Evolutionary conservation across 1,140 invertebrate species (phyloP), one percentile per base, ranked within the genome.

Genomic region (Drosophila kurseongensis): DNA sequence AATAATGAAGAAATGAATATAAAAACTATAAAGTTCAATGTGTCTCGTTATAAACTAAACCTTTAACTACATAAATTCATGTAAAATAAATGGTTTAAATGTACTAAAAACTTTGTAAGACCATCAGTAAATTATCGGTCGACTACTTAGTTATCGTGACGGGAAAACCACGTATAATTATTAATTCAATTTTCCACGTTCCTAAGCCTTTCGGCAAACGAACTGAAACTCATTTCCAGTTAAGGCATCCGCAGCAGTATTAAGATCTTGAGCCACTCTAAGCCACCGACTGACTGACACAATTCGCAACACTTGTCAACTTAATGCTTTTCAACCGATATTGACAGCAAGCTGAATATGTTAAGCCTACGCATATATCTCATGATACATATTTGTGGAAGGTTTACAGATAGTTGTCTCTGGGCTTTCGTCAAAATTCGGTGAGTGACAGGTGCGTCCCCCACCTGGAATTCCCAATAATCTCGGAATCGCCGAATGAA

Each of bases 241-340:
- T 50, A 42, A 58, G 62, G 72, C 73, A 75, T 65, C 63, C 42
- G 29, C 50, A 32, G 13, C 44, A 54, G 54, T 38, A 44, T 69
- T 75, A 82, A 82, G 69, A 74, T 60, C 63, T 82, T 83, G 81
- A 82, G 79, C 79, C 54, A 61, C 58, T 79, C 52, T 73, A 51
- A 71, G 56, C 78, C 57, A 62, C 44, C 73, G 67, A 60, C 65
- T 79, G 42, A 63, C 72, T 80, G 77, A 74, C 42, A 63, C 75
- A 56, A 90, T 88, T 90, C 80, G 80, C 69, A 71, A 80, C 88
- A 91, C 82, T 91, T 91, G 88, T 84, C 88, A 84, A 61, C 68
- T 79, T 75, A 61, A 75, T 75, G 78, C 84, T 69, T 68, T 75
- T 60, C 62, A 29, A 76, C 48, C 60, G 69, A 72, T 80, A 86